Base-by-base conservation (phyloP, 2,888 invertebrate genomes). In the Andrena bicolor region DNA sequence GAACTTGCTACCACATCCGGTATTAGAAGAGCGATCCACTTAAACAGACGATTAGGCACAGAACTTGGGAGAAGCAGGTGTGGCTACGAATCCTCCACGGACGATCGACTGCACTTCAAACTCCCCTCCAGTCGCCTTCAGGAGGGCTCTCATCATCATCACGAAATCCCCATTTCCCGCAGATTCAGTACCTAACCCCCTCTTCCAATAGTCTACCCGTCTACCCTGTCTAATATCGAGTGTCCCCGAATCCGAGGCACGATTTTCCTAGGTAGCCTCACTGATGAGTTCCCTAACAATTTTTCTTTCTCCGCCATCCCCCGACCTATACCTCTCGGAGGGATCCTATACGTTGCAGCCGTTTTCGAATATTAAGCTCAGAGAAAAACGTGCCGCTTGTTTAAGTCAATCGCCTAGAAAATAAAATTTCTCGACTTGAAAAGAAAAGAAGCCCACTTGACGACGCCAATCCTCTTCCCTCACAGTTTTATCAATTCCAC, bases 21-120 rank as follows among this genome's bases (percentile, higher is more conserved):
- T 53, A 68, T 68, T 68, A 68, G 68, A 53, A 35, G 26, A 53
- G 53, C 53, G 68, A 68, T 69, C 69, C 48, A 28, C 69, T 70
- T 48, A 58, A 56, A 58, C 58, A 70, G 58, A 48, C 58, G 58
- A 70, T 70, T 70, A 58, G 53, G 58, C 69, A 41, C 58, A 58
- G 48, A 70, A 70, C 69, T 70, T 70, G 69, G 13, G 56, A 58
- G 58, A 70, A 70, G 58, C 69, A 70, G 58, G 58, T 70, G 58
- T 65, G 51, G 23, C 49, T 64, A 68, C 51, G 69, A 60, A 53
- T 80, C 79, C 49, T 49, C 41, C 60, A 60, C 32, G 48, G 69
- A 23, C 64, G 69, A 70, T 70, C 70, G 65, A 75, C 66, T 61
- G 60, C 32, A 16, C 69, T 70, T 48, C 28, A 70, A 70, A 41